phyloP scores from a whole-genome alignment of 2,797 vertebrate genomes.

The Neomorphus geoffroyi region DNA sequence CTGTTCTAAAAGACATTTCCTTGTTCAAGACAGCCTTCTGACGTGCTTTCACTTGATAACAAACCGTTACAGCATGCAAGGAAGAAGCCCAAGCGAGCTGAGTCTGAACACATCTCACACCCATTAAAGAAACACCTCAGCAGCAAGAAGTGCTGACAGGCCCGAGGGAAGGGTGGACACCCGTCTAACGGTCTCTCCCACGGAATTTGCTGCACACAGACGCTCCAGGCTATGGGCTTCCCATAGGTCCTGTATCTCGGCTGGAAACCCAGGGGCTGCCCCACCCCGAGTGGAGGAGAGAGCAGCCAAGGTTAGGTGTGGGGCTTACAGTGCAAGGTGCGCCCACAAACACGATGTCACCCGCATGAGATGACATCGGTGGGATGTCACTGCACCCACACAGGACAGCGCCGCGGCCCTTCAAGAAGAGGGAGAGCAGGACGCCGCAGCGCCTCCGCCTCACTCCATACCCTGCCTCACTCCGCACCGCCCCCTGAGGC shows the following conservation, averaged over 20 bases:
- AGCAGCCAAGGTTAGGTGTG: too few relatives aligned
- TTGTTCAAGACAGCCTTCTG: accelerated
- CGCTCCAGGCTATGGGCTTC: accelerated
- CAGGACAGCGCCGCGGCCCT: accelerated
- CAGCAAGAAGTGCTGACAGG: accelerated
- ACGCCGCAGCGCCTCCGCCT: not conserved
- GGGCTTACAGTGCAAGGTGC: too few relatives aligned
- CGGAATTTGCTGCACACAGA: not conserved
- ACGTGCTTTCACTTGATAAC: accelerated
- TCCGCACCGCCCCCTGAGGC: not conserved
- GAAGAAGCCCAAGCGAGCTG: not conserved
- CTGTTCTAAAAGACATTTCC: not conserved
- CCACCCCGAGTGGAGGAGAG: not conserved
- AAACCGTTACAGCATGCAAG: accelerated
- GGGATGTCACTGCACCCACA: accelerated
- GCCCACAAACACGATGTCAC: too few relatives aligned
- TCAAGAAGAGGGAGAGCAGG: not conserved
- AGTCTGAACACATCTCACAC: accelerated
- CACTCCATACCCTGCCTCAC: accelerated
- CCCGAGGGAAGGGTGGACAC: accelerated
- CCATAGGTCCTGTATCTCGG: accelerated
- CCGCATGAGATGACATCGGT: accelerated
- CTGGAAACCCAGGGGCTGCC: accelerated
- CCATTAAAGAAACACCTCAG: accelerated
- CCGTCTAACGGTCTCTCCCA: accelerated